These are phyloP conservation scores for Potorous gilbertii DNA, from an alignment of 2,797 vertebrate species.

Conservation along the genomic window DNA sequence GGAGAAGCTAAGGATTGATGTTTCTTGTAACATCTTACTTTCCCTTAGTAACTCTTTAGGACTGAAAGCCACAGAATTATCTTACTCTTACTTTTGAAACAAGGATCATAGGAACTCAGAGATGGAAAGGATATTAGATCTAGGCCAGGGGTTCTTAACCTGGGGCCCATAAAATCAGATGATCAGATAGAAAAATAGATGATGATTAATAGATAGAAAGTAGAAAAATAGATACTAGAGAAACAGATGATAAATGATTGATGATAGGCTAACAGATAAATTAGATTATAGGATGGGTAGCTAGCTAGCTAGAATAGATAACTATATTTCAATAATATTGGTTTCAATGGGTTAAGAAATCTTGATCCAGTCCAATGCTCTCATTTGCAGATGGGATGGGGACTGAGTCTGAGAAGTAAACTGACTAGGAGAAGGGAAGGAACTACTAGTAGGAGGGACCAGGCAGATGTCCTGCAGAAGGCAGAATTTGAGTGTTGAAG, in stretches of 20 bases:
- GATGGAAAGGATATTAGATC: neutral
- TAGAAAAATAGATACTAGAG: neutral
- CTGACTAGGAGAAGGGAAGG: too few relatives aligned
- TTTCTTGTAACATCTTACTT: neutral
- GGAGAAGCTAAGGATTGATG: neutral
- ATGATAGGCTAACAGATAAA: neutral
- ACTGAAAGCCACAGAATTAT: neutral
- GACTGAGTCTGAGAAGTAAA: too few relatives aligned
- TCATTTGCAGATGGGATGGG: too few relatives aligned
- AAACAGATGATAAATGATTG: too few relatives aligned
- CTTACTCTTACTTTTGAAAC: neutral
- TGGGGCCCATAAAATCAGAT: neutral
- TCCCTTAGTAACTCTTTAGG: neutral
- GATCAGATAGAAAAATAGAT: neutral
- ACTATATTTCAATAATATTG: too few relatives aligned
- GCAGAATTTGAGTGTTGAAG: too few relatives aligned
- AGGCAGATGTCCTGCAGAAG: too few relatives aligned
- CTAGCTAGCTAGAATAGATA: too few relatives aligned
- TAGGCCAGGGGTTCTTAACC: neutral
- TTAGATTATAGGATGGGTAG: neutral
- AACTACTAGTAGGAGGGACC: too few relatives aligned
- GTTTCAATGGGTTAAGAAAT: too few relatives aligned
- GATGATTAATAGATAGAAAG: neutral
- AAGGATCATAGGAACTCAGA: neutral
- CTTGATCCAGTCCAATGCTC: too few relatives aligned